These are phyloP conservation scores for Malacoraja senta DNA, from an alignment of 2,797 vertebrate genomes.

Conservation along the genomic window DNA sequence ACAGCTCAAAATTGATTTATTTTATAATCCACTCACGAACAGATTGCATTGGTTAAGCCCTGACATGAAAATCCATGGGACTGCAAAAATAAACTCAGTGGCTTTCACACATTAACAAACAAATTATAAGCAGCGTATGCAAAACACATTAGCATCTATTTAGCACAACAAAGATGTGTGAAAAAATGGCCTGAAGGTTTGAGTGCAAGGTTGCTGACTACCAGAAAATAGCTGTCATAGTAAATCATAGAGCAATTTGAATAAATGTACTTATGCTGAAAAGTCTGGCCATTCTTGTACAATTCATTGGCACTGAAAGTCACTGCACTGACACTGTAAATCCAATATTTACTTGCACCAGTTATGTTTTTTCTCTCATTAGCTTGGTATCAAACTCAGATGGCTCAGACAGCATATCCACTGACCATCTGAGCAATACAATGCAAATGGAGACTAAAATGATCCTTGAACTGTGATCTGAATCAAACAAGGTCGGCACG, in stretches of 20 bases:
- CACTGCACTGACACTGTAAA: neutral
- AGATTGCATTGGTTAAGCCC: neutral
- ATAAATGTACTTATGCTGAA: neutral
- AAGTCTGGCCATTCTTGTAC: neutral
- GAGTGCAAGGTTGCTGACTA: conserved; percentile 63
- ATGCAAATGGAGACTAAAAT: neutral
- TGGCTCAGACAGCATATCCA: neutral
- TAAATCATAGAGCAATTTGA: conserved; percentile 43
- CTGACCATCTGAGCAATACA: neutral
- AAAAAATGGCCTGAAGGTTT: conserved; percentile 63
- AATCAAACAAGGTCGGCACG: neutral
- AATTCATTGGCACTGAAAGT: neutral
- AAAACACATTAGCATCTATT: conserved; percentile 76
- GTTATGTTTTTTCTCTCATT: neutral
- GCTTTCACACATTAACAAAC: conserved; percentile 65
- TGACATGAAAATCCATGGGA: conserved; percentile 46
- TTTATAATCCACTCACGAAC: neutral
- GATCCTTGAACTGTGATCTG: neutral
- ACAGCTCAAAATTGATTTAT: neutral
- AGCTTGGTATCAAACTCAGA: neutral
- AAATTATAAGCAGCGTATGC: conserved; percentile 73
- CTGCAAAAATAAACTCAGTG: conserved; percentile 58
- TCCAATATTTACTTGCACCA: neutral
- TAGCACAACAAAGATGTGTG: conserved; percentile 70
- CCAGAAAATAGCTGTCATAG: conserved; percentile 63